Evolutionary conservation across 1,140 invertebrate genomes (phyloP).

Genomic region (Caenorhabditis remanei): DNA sequence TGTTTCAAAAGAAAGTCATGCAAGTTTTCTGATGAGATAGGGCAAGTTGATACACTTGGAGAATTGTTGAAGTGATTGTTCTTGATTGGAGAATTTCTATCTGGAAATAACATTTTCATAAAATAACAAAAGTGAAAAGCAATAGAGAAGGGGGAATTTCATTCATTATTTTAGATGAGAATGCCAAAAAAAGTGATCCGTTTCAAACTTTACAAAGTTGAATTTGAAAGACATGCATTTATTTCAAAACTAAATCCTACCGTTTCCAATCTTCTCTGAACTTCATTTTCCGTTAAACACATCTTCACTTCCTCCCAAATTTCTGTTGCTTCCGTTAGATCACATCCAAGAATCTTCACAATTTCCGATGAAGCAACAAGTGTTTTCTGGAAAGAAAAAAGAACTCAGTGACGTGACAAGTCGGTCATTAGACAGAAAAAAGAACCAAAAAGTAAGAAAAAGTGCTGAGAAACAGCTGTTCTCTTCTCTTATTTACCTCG

Average conservation of each 20-base stretch:
- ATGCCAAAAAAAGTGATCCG: too few relatives aligned
- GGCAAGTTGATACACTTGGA: too few relatives aligned
- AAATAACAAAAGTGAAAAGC: too few relatives aligned
- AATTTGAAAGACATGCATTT: background rate
- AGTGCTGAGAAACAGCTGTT: constrained; percentile 45
- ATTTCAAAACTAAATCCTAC: background rate
- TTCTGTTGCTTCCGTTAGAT: background rate
- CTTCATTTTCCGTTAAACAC: background rate
- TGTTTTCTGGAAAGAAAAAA: constrained; percentile 30
- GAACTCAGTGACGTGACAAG: constrained; percentile 27
- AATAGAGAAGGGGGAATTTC: too few relatives aligned
- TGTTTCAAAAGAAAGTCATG: too few relatives aligned
- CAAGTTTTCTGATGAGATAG: too few relatives aligned
- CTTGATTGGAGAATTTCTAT: too few relatives aligned
- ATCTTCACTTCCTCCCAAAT: constrained; percentile 1
- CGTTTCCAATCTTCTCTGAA: background rate
- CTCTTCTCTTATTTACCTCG: constrained; percentile 34
- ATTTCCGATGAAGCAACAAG: background rate
- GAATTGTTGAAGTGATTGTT: too few relatives aligned
- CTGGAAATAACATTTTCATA: too few relatives aligned
- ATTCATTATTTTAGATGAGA: too few relatives aligned
- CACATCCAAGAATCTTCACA: constrained; percentile 5
- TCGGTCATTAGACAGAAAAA: constrained; percentile 41
- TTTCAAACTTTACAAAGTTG: background rate
- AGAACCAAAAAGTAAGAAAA: constrained; percentile 42